Evolutionary conservation across 2,113 vertebrate genomes (phyloP).

Genomic region (Hippocampus abdominalis): DNA sequence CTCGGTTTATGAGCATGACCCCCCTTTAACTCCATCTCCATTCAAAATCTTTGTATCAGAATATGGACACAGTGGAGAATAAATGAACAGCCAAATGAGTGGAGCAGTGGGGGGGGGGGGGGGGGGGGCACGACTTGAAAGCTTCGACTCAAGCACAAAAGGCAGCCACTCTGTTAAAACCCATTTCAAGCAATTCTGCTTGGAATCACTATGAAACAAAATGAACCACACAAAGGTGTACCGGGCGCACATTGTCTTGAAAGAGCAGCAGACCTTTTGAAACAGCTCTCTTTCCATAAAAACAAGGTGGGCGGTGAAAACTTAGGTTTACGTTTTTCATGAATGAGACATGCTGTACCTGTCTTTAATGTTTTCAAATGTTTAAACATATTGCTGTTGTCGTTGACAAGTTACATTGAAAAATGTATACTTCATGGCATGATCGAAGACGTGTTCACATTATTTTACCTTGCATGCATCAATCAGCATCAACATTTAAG

Average conservation of each 20-base stretch:
- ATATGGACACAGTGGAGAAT: conserved; percentile 18
- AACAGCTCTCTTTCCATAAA: conserved; percentile 44
- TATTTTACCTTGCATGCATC: neutral
- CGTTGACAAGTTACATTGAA: neutral
- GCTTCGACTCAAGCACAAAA: conserved; percentile 45
- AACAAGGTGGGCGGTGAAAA: conserved; percentile 41
- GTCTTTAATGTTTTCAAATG: neutral
- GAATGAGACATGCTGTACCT: too few relatives aligned
- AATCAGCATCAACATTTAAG: neutral
- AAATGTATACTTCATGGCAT: too few relatives aligned
- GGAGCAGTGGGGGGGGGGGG: conserved; percentile 5
- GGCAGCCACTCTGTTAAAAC: conserved; percentile 47
- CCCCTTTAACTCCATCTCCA: conserved; percentile 4
- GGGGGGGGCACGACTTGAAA: conserved; percentile 29
- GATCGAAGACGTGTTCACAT: too few relatives aligned
- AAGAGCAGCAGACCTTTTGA: conserved; percentile 47
- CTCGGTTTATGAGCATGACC: conserved; percentile 5
- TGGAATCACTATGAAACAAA: conserved; percentile 42
- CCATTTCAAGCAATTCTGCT: conserved; percentile 39
- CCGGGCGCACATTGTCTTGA: conserved; percentile 41
- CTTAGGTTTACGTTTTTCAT: conserved; percentile 36
- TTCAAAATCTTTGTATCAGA: conserved; percentile 11
- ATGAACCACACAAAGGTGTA: conserved; percentile 51
- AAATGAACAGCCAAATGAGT: conserved; percentile 29
- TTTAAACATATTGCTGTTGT: neutral